Base-by-base conservation (phyloP, 1,140 invertebrate genomes). In the Macrocentrus cingulum region DNA sequence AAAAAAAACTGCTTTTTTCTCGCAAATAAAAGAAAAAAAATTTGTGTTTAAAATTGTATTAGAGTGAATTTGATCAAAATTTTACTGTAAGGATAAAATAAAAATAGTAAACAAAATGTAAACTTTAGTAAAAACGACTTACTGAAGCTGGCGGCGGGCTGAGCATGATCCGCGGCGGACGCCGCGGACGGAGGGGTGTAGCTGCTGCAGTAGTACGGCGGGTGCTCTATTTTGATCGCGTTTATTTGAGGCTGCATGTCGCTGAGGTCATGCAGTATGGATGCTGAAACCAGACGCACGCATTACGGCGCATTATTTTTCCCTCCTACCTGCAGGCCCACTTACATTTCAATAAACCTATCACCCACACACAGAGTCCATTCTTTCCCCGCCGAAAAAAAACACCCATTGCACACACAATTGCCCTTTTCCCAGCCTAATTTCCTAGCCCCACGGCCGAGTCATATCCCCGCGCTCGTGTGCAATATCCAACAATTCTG, bases 191-290 rank as follows among this genome's bases (percentile, higher is more conserved):
- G 87, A 64, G 90, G 86, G 64, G 91, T 91, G 81, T 95, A 95
- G 81, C 91, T 95, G 69, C 90, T 94, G 81, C 91, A 94, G 81
- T 96, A 96, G 80, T 94, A 94, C 44, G 87, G 84, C 65, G 89
- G 87, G 71, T 91, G 91, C 84, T 94, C 94, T 82, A 94, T 86
- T 84, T 95, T 96, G 74, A 94, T 95, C 70, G 87, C 88, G 70
- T 88, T 90, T 67, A 91, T 85, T 69, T 88, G 87, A 59, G 87
- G 83, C 70, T 88, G 86, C 71, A 90, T 84, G 68, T 90, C 90
- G 74, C 87, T 89, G 49, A 89, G 85, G 80, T 94, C 92, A 84
- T 95, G 91, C 77, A 96, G 87, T 76, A 97, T 96, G 71, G 94
- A 96, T 68, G 93, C 94, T 96, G 86, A 74, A 85, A 84, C 82